Percentiles rank a stretch among this genome's conserved stretches.
These are phyloP conservation scores for Melanotaenia pygmaea DNA, from an alignment of 2,797 vertebrate species.

Conservation along the genomic window DNA sequence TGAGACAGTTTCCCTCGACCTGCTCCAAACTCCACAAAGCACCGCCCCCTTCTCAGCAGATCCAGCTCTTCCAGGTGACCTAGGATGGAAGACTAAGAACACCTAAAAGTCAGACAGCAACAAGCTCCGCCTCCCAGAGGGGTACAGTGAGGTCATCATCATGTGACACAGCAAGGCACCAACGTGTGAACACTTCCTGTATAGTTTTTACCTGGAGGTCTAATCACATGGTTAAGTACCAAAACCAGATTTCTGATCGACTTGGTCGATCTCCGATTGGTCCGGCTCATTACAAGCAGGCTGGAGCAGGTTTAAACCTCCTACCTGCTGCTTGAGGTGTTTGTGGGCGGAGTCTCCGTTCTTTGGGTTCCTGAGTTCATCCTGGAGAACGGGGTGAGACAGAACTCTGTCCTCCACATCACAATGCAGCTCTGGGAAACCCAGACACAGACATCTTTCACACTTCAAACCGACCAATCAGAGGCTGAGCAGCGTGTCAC, in stretches of 20 bases:
- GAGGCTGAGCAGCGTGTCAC: background rate
- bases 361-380: constrained; percentile 88
- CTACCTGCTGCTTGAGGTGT: constrained; percentile 96
- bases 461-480: background rate
- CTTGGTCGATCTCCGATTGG: background rate
- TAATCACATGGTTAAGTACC: no score
- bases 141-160: background rate
- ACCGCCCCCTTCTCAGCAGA: constrained; percentile 87
- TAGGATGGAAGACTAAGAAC: constrained; percentile 92
- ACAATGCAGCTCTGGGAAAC: constrained; percentile 80
- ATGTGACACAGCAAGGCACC: no score
- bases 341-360: constrained; percentile 93
- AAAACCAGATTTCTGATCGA: no score
- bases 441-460: background rate
- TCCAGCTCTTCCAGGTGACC: constrained; percentile 91
- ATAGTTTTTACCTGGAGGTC: no score
- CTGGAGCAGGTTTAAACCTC: no score
- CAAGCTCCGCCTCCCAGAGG: background rate
- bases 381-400: constrained; percentile 86
- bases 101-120: constrained; percentile 14
- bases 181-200: no score
- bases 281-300: no score
- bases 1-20: constrained; percentile 96
- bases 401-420: constrained; percentile 80
- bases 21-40: constrained; percentile 96